These are phyloP conservation scores for Halichoeres trimaculatus DNA, from an alignment of 2,113 vertebrate species.

Conservation along the genomic window DNA sequence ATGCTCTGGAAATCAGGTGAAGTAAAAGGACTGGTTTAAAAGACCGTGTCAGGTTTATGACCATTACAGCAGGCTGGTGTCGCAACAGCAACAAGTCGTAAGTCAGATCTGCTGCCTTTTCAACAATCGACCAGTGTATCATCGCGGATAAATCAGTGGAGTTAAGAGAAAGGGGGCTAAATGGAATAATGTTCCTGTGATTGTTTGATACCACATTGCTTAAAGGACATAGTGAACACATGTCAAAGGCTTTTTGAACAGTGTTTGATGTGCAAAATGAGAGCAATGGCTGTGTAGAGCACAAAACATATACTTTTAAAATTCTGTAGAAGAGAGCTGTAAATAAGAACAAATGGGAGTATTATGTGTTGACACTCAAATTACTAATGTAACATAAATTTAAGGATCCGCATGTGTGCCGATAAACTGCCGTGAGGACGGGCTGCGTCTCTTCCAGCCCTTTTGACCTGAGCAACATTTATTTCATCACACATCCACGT, in stretches of 20 bases:
- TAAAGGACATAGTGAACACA: constrained; percentile 51
- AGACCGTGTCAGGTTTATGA: constrained; percentile 39
- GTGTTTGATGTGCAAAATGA: constrained; percentile 80
- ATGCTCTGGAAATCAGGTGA: constrained; percentile 24
- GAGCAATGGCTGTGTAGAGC: constrained; percentile 74
- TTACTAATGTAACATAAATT: constrained; percentile 63
- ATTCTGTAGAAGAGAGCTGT: constrained; percentile 44
- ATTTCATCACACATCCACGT: constrained; percentile 75
- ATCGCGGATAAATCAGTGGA: constrained; percentile 28
- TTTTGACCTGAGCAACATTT: constrained; percentile 82
- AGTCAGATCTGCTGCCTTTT: constrained; percentile 17
- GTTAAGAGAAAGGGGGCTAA: constrained; percentile 15
- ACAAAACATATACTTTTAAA: constrained; percentile 43
- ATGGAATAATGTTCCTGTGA: constrained; percentile 44
- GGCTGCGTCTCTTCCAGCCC: constrained; percentile 64
- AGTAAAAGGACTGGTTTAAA: constrained; percentile 23
- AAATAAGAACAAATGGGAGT: constrained; percentile 58
- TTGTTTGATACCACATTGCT: constrained; percentile 62
- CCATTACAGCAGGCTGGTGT: constrained; percentile 83
- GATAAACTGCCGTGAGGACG: constrained; percentile 71
- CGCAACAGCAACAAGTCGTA: constrained; percentile 42
- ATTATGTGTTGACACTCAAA: constrained; percentile 61
- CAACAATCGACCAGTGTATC: constrained; percentile 49
- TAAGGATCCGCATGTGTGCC: constrained; percentile 73
- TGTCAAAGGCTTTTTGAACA: constrained; percentile 65